Evolutionary conservation across 1,140 invertebrate genomes (phyloP).

Genomic region (Hermetia illucens): DNA sequence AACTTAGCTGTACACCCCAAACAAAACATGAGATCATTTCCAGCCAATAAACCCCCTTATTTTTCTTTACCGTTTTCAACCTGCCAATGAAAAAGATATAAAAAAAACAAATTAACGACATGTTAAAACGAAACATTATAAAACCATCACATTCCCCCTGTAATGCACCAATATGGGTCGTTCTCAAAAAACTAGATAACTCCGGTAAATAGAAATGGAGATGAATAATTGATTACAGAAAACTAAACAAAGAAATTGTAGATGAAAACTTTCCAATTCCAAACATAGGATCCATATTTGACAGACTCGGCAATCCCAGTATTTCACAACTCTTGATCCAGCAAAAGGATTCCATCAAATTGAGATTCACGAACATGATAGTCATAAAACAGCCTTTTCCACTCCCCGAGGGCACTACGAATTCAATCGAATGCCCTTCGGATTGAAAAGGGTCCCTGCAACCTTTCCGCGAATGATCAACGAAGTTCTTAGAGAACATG

Average conservation of each 20-base stretch:
- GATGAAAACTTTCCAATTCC: conserved; percentile 33
- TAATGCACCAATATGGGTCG: conserved; percentile 8
- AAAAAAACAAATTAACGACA: neutral
- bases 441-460: conserved; percentile 21
- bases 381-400: conserved; percentile 3
- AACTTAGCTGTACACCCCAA: no score
- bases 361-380: neutral
- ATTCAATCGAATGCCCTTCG: conserved; percentile 20
- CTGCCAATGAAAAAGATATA: no score
- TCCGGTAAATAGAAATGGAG: conserved; percentile 17
- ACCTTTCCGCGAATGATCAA: conserved; percentile 32
- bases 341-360: conserved; percentile 28
- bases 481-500: conserved; percentile 12
- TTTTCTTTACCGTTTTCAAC: no score
- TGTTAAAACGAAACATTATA: conserved; percentile 1
- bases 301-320: conserved; percentile 28
- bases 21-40: no score
- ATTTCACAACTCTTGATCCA: conserved; percentile 33
- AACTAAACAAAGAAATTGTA: conserved; percentile 21
- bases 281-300: conserved; percentile 32
- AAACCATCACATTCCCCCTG: neutral
- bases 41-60: no score
- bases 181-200: conserved; percentile 11
- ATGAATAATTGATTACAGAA: conserved; percentile 20
- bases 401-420: neutral